Conservation (phyloP, 2,113 vertebrate genomes). For the Carettochelys insculpta region DNA sequence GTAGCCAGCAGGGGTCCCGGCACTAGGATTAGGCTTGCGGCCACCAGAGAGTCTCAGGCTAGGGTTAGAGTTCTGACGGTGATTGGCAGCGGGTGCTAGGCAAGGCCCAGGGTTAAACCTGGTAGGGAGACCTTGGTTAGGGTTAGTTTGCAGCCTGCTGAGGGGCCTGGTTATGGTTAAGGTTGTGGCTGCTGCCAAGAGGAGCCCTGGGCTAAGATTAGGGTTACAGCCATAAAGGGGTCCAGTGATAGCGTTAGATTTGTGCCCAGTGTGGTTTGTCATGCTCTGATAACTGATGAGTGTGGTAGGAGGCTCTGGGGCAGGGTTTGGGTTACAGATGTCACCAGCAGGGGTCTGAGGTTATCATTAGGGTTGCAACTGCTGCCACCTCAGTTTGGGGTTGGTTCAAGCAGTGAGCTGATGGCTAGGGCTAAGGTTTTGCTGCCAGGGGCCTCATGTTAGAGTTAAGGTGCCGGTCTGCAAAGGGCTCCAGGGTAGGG, state of each 20-base stretch:
- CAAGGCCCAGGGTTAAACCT: neutral
- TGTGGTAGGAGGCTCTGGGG: too few relatives aligned
- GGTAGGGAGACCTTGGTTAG: neutral
- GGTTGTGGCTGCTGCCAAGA: neutral
- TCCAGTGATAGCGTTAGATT: too few relatives aligned
- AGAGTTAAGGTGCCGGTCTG: accelerated
- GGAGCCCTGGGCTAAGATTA: too few relatives aligned
- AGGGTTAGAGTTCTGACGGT: neutral
- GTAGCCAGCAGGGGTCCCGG: neutral
- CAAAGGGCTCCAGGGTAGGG: neutral
- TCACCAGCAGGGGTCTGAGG: neutral
- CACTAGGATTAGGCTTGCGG: neutral
- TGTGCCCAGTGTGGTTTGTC: neutral
- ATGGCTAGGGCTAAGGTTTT: accelerated
- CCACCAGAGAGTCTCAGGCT: neutral
- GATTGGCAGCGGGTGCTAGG: neutral
- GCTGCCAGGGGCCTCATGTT: neutral
- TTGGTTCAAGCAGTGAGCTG: neutral
- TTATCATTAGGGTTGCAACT: neutral
- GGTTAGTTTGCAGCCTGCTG: too few relatives aligned
- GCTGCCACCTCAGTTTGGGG: neutral
- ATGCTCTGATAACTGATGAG: too few relatives aligned
- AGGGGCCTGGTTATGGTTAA: neutral
- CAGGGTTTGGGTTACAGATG: neutral
- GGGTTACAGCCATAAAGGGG: too few relatives aligned